These are phyloP conservation scores for Egretta garzetta DNA, from an alignment of 2,113 vertebrate genomes.

Conservation along the genomic window DNA sequence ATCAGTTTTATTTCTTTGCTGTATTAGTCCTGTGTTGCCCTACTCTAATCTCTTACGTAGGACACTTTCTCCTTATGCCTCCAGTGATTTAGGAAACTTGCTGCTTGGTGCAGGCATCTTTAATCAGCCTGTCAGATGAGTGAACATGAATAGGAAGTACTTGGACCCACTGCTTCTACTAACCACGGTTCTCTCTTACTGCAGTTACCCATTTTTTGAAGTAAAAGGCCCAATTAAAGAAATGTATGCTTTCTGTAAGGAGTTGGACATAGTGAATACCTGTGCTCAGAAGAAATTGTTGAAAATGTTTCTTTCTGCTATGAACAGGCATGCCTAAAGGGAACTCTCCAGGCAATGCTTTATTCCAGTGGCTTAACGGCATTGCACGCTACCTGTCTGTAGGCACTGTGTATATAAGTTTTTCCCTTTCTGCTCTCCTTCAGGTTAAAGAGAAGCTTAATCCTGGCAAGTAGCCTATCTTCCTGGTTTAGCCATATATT, in stretches of 20 bases:
- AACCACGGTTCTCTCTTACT: not conserved
- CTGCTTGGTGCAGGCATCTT: not conserved
- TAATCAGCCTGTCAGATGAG: not conserved
- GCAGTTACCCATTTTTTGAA: not conserved
- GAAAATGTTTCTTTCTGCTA: not conserved
- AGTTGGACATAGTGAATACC: not conserved
- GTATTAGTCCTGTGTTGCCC: not conserved
- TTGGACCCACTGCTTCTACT: not conserved
- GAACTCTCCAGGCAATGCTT: not conserved
- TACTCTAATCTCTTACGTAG: not conserved
- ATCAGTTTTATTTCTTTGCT: not conserved
- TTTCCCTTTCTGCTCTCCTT: not conserved
- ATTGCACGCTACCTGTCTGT: not conserved
- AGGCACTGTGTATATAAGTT: not conserved
- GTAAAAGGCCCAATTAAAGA: not conserved
- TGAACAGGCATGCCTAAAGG: not conserved
- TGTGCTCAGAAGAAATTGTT: not conserved
- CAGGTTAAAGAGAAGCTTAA: not conserved
- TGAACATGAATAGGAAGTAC: not conserved
- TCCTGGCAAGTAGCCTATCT: not conserved
- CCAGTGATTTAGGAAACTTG: not conserved
- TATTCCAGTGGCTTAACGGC: not conserved
- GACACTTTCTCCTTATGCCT: not conserved
- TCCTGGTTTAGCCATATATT: not conserved
- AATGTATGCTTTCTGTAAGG: not conserved